These are phyloP conservation scores for Heliconius cydno DNA, from an alignment of 2,888 invertebrate species.

Conservation along the genomic window DNA sequence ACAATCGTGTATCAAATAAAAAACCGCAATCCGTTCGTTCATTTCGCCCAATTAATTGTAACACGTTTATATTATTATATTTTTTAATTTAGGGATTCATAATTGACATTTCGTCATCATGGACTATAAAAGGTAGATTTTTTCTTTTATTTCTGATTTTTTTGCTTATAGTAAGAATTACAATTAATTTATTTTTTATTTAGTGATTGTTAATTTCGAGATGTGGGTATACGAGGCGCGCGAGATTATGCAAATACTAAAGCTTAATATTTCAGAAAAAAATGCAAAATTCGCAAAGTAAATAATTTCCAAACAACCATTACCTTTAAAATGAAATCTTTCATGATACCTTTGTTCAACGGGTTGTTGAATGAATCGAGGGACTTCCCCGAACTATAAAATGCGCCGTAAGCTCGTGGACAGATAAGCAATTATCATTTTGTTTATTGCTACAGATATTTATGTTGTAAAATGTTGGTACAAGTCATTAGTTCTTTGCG, in stretches of 20 bases:
- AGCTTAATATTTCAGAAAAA: too few relatives aligned
- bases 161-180: too few relatives aligned
- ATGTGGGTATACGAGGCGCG: too few relatives aligned
- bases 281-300: not conserved
- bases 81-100: not conserved
- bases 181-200: too few relatives aligned
- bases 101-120: not conserved
- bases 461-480: slow-evolving; percentile 35
- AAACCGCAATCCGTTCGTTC: slow-evolving; percentile 9
- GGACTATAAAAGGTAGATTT: not conserved
- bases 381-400: slow-evolving; percentile 52
- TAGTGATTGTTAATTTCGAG: too few relatives aligned
- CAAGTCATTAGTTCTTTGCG: slow-evolving; percentile 23
- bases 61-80: not conserved
- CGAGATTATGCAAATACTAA: too few relatives aligned
- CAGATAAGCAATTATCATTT: slow-evolving; percentile 57
- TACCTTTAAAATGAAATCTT: slow-evolving; percentile 25
- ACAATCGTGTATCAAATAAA: slow-evolving; percentile 23
- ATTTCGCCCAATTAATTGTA: not conserved
- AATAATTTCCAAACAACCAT: slow-evolving; percentile 10
- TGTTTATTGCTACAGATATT: slow-evolving; percentile 54
- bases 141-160: too few relatives aligned
- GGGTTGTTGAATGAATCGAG: slow-evolving; percentile 44
- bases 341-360: slow-evolving; percentile 24
- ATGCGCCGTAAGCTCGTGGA: slow-evolving; percentile 50